Percentiles rank a stretch among this genome's conserved stretches.
Evolutionary conservation across 2,797 vertebrate species (phyloP).

Genomic region (Myripristis jacobus): DNA sequence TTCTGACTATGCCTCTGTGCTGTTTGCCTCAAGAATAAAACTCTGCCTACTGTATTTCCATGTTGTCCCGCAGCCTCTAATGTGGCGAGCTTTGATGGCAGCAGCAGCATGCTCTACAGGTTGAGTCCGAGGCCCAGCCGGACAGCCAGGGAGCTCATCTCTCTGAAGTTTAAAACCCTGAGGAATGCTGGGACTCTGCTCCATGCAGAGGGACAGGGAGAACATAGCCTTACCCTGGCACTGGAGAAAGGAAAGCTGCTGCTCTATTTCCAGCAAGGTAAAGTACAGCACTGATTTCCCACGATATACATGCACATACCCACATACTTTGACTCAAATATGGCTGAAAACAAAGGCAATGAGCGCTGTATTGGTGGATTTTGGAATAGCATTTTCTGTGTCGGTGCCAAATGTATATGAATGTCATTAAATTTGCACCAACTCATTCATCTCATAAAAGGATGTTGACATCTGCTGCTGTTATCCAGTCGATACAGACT

Average conservation of each 20-base stretch:
- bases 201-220: constrained; percentile 91
- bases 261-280: constrained; percentile 93
- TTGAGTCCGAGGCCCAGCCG: constrained; percentile 91
- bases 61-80: constrained; percentile 86
- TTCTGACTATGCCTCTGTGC: not conserved
- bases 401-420: too few species aligned
- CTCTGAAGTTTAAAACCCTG: constrained; percentile 94
- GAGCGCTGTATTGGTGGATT: too few species aligned
- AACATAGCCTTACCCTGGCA: constrained; percentile 92
- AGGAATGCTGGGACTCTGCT: constrained; percentile 92
- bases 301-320: not conserved
- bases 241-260: constrained; percentile 89
- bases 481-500: too few species aligned
- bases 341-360: too few species aligned
- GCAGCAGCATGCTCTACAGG: constrained; percentile 92
- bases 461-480: not conserved
- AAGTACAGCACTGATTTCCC: constrained; percentile 77
- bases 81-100: constrained; percentile 91
- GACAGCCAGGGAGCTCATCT: constrained; percentile 90
- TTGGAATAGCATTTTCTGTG: too few species aligned
- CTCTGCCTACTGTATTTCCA: not conserved
- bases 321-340: too few species aligned
- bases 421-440: too few species aligned
- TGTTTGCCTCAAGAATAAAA: not conserved
- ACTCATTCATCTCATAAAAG: not conserved